These are phyloP conservation scores for Ryuthela nishihirai DNA, from an alignment of 2,888 invertebrate genomes.

Conservation along the genomic window DNA sequence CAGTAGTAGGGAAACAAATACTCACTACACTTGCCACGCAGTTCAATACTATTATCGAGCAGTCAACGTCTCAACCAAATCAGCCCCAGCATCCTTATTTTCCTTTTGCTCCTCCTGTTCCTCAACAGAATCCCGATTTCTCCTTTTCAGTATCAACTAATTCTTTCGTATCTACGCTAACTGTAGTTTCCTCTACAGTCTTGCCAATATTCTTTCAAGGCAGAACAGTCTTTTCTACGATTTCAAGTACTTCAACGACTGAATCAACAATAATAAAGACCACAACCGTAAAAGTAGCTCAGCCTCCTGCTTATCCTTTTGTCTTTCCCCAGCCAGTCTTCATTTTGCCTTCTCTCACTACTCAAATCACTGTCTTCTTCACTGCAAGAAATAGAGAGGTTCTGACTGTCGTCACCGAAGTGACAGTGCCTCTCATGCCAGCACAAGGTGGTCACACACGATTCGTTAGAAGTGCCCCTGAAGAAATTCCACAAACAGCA, in stretches of 20 bases:
- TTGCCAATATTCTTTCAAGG: conserved; percentile 41
- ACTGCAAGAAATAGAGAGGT: conserved; percentile 42
- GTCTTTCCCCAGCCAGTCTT: conserved; percentile 34
- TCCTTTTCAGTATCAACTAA: conserved; percentile 28
- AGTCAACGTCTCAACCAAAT: conserved; percentile 5
- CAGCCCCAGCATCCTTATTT: conserved; percentile 18
- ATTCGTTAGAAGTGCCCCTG: conserved; percentile 23
- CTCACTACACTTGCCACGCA: conserved; percentile 40
- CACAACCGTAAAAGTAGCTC: conserved; percentile 38
- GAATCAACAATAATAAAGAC: conserved; percentile 41
- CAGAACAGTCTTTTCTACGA: conserved; percentile 41
- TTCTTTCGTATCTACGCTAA: conserved; percentile 39
- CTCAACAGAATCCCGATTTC: conserved; percentile 13
- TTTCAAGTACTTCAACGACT: conserved; percentile 37
- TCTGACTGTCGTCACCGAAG: conserved; percentile 39
- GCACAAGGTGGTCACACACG: conserved; percentile 23
- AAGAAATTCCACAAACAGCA: conserved; percentile 1
- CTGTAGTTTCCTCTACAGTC: conserved; percentile 38
- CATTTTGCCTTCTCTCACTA: conserved; percentile 37
- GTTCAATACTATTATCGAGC: conserved; percentile 28
- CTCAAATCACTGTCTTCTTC: conserved; percentile 40
- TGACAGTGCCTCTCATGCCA: conserved; percentile 40
- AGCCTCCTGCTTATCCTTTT: conserved; percentile 28
- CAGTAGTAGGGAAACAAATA: conserved; percentile 36
- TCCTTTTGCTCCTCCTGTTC: conserved; percentile 18